These are phyloP conservation scores for Pontoporia blainvillei DNA, from an alignment of 2,113 vertebrate species.

Conservation along the genomic window DNA sequence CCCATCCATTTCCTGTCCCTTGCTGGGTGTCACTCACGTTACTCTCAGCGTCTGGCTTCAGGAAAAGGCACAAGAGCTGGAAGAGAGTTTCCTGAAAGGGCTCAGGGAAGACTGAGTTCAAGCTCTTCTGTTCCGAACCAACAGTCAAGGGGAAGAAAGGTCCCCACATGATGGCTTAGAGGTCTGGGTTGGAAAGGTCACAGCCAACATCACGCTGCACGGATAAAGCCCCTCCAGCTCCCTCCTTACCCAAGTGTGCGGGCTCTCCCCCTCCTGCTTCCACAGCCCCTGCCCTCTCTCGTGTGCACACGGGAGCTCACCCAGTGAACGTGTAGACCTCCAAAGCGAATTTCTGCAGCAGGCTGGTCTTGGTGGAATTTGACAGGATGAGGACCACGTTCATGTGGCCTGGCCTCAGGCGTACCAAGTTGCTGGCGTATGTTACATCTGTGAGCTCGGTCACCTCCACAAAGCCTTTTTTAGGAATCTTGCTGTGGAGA, in stretches of 20 bases:
- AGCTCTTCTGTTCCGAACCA: neutral
- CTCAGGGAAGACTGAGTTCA: neutral
- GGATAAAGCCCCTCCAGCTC: neutral
- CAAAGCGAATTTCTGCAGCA: conserved; percentile 96
- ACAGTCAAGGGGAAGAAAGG: neutral
- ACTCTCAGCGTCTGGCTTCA: neutral
- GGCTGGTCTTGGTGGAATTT: conserved; percentile 89
- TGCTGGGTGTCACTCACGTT: neutral
- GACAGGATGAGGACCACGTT: conserved; percentile 98
- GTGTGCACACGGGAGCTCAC: conserved; percentile 69
- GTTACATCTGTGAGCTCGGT: conserved; percentile 96
- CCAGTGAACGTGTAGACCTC: conserved; percentile 97
- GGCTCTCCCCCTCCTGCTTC: rapidly evolving
- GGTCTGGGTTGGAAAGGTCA: neutral
- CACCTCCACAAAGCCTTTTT: conserved; percentile 96
- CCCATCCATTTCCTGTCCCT: neutral
- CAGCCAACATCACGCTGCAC: rapidly evolving
- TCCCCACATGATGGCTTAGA: neutral
- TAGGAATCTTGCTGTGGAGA: conserved; percentile 85
- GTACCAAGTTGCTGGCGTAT: conserved; percentile 95
- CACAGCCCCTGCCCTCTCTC: no score
- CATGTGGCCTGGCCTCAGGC: conserved; percentile 94
- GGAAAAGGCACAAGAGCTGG: neutral
- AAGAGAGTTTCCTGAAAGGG: neutral
- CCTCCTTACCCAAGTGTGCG: rapidly evolving